Base-by-base conservation (phyloP, 2,113 vertebrate species). In the Alethe castanea region DNA sequence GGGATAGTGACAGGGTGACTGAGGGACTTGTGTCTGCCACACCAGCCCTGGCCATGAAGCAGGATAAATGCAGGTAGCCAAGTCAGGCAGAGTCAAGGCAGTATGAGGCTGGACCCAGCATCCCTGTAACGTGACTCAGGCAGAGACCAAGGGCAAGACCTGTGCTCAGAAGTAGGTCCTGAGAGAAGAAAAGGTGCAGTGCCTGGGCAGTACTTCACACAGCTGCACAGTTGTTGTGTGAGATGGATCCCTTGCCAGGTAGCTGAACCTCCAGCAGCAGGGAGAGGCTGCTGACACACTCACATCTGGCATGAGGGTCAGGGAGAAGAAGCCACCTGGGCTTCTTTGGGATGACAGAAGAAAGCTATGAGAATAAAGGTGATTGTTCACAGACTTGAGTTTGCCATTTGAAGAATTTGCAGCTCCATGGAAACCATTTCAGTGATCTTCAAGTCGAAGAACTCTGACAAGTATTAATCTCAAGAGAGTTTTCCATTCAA, bases 1-100 rank as follows among this genome's bases (percentile, higher is more conserved):
- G 1, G 15, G 9, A 31, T 1, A 53, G n/a, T 8, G 24, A 53
- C 6, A 17, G 0, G 14, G 11, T 53, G 19, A 14, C 28, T 28
- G 48, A 40, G 13, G 35, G 12, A 9, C 40, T 45, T 36, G 3
- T 33, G 47, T 16, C 22, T 48, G 36, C 22, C 38, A 33, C 12
- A 28, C 9, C 19, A 57, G 24, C 22, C 16, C 24, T 2, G 6
- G 35, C 0, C 0, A 13, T 28, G 13, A n/a, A 57, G 33, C 0
- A 3, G 50, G 42, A 35, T 19, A 59, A 77, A 29, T 10, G 11
- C 31, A 64, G 9, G 10, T 1, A 42, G 22, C 12, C 53, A 76
- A 56, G 19, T 13, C 57, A 83, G 48, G 9, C 10, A 12, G 17
- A 22, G 24, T 47, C 19, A 64, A 48, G 25, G 18, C 3, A 22